These are phyloP conservation scores for Cotesia glomerata DNA, from an alignment of 1,140 invertebrate genomes.

Conservation along the genomic window DNA sequence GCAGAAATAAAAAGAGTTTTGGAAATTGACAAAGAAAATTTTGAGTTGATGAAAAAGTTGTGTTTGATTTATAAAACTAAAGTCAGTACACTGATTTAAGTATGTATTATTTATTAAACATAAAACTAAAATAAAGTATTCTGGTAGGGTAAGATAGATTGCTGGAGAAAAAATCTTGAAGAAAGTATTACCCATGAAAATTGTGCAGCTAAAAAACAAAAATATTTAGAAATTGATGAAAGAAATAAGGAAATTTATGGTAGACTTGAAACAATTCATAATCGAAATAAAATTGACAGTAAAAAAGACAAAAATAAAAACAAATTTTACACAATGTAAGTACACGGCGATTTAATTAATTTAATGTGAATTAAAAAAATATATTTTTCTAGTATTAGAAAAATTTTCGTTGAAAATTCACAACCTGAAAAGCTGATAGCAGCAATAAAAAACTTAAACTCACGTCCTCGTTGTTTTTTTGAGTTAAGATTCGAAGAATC, in stretches of 20 bases:
- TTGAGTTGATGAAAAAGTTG: slow-evolving; percentile 55
- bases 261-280: slow-evolving; percentile 26
- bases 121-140: background rate
- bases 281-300: slow-evolving; percentile 23
- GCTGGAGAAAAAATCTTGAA: slow-evolving; percentile 41
- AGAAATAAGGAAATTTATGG: slow-evolving; percentile 41
- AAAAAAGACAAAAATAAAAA: background rate
- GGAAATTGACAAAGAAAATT: slow-evolving; percentile 58
- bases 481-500: slow-evolving; percentile 48
- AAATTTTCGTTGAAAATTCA: background rate
- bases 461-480: slow-evolving; percentile 50
- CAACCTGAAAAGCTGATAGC: background rate
- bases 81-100: slow-evolving; percentile 43
- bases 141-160: slow-evolving; percentile 46
- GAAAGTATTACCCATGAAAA: background rate
- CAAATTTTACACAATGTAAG: background rate
- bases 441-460: slow-evolving; percentile 8
- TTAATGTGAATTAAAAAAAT: too few relatives aligned
- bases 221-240: slow-evolving; percentile 28
- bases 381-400: background rate
- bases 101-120: background rate
- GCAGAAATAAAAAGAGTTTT: slow-evolving; percentile 43
- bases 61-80: slow-evolving; percentile 53
- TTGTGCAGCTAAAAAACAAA: slow-evolving; percentile 6
- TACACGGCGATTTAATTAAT: too few relatives aligned